phyloP scores from a whole-genome alignment of 2,888 invertebrate genomes.

The Nomada fucata region DNA sequence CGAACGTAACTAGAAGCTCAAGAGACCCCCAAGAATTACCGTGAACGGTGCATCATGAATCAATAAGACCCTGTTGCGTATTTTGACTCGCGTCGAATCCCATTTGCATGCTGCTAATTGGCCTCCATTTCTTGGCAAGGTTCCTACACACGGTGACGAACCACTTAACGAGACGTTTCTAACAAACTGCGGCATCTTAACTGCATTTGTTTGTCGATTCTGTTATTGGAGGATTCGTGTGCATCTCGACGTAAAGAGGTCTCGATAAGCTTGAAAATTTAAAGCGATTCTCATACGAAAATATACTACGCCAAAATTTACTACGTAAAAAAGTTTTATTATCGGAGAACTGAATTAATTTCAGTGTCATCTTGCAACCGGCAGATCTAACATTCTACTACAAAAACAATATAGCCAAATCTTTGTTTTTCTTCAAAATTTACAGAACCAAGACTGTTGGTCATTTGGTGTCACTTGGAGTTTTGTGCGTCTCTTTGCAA shows the following conservation, averaged over 20 bases:
- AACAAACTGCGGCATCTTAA: slow-evolving; percentile 35
- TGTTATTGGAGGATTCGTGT: not conserved
- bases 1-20: slow-evolving; percentile 21
- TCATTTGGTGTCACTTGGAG: too few relatives aligned
- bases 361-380: too few relatives aligned
- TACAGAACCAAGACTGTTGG: too few relatives aligned
- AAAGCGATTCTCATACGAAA: not conserved
- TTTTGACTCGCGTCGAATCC: slow-evolving; percentile 32
- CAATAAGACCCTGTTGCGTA: slow-evolving; percentile 29
- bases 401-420: too few relatives aligned
- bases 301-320: too few relatives aligned
- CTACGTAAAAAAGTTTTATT: too few relatives aligned
- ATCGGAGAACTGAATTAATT: not conserved
- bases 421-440: not conserved
- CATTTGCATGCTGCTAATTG: slow-evolving; percentile 56
- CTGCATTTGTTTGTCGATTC: not conserved
- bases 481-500: not conserved
- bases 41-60: slow-evolving; percentile 20
- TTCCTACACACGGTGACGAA: slow-evolving; percentile 4
- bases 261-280: not conserved
- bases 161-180: slow-evolving; percentile 43
- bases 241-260: not conserved
- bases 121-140: slow-evolving; percentile 51
- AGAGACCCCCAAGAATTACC: slow-evolving; percentile 4
- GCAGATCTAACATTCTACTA: too few relatives aligned